phyloP scores from a whole-genome alignment of 2,888 invertebrate genomes.

The Neria commutata region DNA sequence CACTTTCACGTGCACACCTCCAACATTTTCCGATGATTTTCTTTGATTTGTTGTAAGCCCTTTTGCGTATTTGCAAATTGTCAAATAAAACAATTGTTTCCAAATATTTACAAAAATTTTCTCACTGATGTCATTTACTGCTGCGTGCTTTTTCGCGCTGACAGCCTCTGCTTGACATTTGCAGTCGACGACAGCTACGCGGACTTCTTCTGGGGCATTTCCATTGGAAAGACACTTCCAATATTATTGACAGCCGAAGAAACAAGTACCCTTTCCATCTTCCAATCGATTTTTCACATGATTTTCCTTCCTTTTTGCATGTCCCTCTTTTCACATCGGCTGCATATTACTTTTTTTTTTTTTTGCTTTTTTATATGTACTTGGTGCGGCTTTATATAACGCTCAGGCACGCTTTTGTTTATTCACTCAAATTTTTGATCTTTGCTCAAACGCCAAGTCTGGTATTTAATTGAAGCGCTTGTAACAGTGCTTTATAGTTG shows the following conservation, averaged over 20 bases:
- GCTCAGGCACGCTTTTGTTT: constrained; percentile 17
- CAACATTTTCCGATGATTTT: constrained; percentile 20
- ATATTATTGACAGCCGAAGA: constrained; percentile 37
- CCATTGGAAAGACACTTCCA: constrained; percentile 32
- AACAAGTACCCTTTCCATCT: constrained; percentile 33
- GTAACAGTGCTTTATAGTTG: no score
- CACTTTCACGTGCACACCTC: constrained; percentile 12
- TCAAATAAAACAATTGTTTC: constrained; percentile 25
- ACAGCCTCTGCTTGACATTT: background rate
- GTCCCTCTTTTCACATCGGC: constrained; percentile 12
- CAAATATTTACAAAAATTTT: constrained; percentile 30
- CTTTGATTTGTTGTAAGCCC: background rate
- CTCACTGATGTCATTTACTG: constrained; percentile 33
- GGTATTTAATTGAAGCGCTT: no score
- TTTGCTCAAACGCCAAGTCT: no score
- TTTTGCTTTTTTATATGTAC: constrained; percentile 5
- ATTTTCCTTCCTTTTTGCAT: constrained; percentile 35
- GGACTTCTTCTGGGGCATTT: constrained; percentile 11
- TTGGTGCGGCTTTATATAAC: constrained; percentile 22
- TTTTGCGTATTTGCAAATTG: constrained; percentile 19
- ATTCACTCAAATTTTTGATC: no score
- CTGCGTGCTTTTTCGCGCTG: constrained; percentile 14
- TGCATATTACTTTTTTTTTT: constrained; percentile 26
- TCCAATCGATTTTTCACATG: constrained; percentile 61
- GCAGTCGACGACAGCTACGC: background rate